phyloP scores from a whole-genome alignment of 2,888 invertebrate species.

The Phaedon cochleariae region DNA sequence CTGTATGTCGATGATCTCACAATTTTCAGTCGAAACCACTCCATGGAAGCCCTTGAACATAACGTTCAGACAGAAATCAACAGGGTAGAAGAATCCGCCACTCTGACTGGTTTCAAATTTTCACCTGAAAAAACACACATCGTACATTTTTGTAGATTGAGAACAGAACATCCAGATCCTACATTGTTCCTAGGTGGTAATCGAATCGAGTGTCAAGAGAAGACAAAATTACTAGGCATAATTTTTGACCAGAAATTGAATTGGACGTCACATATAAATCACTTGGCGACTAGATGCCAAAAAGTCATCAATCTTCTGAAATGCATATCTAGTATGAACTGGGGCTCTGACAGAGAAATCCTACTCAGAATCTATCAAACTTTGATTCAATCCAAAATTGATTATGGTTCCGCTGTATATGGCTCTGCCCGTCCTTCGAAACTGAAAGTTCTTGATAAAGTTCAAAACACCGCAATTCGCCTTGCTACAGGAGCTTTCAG shows the following conservation, averaged over 20 bases:
- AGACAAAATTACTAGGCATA: constrained; percentile 4
- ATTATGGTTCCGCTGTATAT: constrained; percentile 17
- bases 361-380: constrained; percentile 10
- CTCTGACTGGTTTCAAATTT: neutral
- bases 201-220: neutral
- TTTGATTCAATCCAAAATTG: constrained; percentile 12
- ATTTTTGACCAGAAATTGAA: constrained; percentile 16
- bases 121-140: neutral
- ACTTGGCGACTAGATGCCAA: constrained; percentile 4
- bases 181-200: neutral
- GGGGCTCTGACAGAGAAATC: constrained; percentile 14
- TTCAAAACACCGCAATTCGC: neutral
- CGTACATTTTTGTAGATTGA: neutral
- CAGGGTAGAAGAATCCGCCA: neutral
- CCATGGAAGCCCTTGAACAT: neutral
- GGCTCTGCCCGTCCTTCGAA: neutral
- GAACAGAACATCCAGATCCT: neutral
- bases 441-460: neutral
- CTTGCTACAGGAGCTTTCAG: neutral
- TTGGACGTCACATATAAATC: neutral
- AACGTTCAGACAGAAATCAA: neutral
- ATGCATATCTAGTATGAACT: constrained; percentile 2
- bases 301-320: constrained; percentile 7
- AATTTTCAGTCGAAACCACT: no score
- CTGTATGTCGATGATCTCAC: no score